A percentile compares a stretch with the other conserved stretches of the same genome.
Evolutionary conservation across 2,113 vertebrate species (phyloP).

Genomic region (Vicugna pacos): DNA sequence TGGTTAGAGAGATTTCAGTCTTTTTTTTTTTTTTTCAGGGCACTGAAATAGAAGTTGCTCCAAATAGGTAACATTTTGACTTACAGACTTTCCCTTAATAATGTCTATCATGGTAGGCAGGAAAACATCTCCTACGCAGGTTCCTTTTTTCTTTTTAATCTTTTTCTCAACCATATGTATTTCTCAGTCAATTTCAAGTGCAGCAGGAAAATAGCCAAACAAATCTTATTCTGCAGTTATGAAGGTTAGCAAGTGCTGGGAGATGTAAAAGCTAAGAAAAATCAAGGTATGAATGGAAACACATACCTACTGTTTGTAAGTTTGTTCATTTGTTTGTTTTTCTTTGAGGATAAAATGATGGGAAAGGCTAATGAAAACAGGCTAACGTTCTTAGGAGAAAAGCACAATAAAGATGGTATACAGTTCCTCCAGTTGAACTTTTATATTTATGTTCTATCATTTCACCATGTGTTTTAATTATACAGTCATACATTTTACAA

Average conservation of each 20-base stretch:
- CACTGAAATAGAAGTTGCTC: background rate
- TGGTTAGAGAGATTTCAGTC: background rate
- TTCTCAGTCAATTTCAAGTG: slow-evolving; percentile 13
- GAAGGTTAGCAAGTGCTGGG: background rate
- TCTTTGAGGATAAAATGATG: background rate
- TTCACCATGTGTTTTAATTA: background rate
- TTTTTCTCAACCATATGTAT: background rate
- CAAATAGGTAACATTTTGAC: background rate
- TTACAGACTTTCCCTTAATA: background rate
- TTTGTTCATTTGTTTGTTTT: background rate
- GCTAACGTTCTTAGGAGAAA: background rate
- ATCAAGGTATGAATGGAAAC: background rate
- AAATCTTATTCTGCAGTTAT: background rate
- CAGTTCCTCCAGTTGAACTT: background rate
- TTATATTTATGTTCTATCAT: background rate
- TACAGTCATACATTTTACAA: background rate
- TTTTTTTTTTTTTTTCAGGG: background rate
- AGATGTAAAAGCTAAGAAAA: background rate
- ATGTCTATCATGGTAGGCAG: background rate
- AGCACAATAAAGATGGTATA: background rate
- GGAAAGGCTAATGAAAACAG: background rate
- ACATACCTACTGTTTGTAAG: background rate
- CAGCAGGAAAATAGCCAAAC: background rate
- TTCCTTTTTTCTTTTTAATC: background rate
- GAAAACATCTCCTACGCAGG: background rate